Evolutionary conservation across 2,797 vertebrate genomes (phyloP).

Genomic region (Rhadinocentrus ornatus): DNA sequence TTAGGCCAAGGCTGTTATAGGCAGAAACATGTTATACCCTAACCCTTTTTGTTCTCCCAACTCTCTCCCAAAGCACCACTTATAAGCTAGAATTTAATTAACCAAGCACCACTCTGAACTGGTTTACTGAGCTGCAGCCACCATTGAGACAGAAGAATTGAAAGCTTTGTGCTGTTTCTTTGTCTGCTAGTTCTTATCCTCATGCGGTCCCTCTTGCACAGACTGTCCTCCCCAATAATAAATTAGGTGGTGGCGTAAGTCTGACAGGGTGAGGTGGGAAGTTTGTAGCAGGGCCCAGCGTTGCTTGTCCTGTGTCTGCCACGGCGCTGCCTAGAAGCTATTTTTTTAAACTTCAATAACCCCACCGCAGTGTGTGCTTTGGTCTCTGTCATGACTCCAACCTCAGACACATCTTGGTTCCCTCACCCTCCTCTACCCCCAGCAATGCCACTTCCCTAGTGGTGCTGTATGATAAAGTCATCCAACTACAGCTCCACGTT

Average conservation of each 20-base stretch:
- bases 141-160: slow-evolving; percentile 60
- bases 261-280: slow-evolving; percentile 67
- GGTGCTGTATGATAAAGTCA: slow-evolving; percentile 79
- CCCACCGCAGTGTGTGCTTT: slow-evolving; percentile 24
- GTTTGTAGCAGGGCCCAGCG: slow-evolving; percentile 47
- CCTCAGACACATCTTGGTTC: slow-evolving; percentile 24
- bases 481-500: slow-evolving; percentile 71
- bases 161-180: slow-evolving; percentile 51
- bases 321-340: slow-evolving; percentile 8
- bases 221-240: slow-evolving; percentile 62
- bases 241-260: slow-evolving; percentile 64
- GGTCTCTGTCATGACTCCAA: slow-evolving; percentile 20
- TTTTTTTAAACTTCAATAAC: slow-evolving; percentile 20
- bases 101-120: slow-evolving; percentile 61
- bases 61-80: slow-evolving; percentile 75
- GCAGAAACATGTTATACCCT: slow-evolving; percentile 63
- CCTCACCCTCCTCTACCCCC: slow-evolving; percentile 37
- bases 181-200: slow-evolving; percentile 41
- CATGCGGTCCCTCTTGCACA: slow-evolving; percentile 17
- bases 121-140: slow-evolving; percentile 63
- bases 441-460: slow-evolving; percentile 42
- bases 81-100: slow-evolving; percentile 80
- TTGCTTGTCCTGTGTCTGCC: slow-evolving; percentile 28
- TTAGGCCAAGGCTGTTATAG: slow-evolving; percentile 47
- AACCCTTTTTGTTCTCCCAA: slow-evolving; percentile 34